Evolutionary conservation across 2,113 vertebrate genomes (phyloP).

Genomic region (Crotalus tigris): DNA sequence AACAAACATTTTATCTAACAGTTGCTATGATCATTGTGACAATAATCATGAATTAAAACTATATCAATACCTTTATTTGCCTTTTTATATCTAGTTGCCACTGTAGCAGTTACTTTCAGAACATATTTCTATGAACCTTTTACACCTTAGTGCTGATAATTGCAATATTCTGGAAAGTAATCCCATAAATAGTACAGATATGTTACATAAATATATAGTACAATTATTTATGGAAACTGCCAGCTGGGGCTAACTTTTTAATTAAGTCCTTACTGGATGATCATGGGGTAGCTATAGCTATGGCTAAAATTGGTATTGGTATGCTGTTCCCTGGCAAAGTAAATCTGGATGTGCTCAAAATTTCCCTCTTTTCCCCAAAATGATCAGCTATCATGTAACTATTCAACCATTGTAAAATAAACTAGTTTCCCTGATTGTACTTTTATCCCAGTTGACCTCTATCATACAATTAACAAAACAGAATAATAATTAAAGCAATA

Average conservation of each 20-base stretch:
- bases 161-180: not conserved
- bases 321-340: not conserved
- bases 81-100: not conserved
- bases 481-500: slow-evolving; percentile 40
- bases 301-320: not conserved
- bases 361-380: not conserved
- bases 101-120: too few relatives aligned
- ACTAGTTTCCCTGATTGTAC: not conserved
- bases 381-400: not conserved
- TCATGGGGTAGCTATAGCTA: not conserved
- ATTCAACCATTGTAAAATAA: not conserved
- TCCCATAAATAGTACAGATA: not conserved
- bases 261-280: not conserved
- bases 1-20: not conserved
- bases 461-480: slow-evolving; percentile 16
- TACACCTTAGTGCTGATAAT: not conserved
- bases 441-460: slow-evolving; percentile 22
- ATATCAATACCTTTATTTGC: not conserved
- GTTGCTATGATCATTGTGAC: not conserved
- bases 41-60: not conserved
- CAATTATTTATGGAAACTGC: not conserved
- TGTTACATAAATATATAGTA: not conserved
- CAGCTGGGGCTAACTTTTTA: not conserved
- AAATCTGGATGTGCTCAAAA: not conserved
- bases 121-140: not conserved